These are phyloP conservation scores for Leptopilina drosophilae DNA, from an alignment of 2,888 invertebrate species.

Conservation along the genomic window DNA sequence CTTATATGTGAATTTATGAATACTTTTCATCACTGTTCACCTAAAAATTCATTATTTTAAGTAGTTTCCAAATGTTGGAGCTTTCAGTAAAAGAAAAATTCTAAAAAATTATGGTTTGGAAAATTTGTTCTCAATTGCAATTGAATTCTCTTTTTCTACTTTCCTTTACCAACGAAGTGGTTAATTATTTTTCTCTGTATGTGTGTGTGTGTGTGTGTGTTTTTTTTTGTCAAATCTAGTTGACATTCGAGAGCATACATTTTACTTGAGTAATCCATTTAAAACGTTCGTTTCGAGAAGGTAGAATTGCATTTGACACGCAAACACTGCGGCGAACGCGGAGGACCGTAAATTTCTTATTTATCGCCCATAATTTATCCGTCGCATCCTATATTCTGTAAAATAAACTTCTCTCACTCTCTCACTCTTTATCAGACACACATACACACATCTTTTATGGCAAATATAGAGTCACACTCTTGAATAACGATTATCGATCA, in stretches of 20 bases:
- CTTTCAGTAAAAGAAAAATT: no score
- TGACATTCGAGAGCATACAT: slow-evolving; percentile 32
- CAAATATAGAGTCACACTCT: background rate
- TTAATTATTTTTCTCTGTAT: slow-evolving; percentile 9
- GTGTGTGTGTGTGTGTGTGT: no score
- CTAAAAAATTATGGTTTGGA: no score
- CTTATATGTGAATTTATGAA: no score
- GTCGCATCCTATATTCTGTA: slow-evolving; percentile 36
- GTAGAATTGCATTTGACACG: slow-evolving; percentile 41
- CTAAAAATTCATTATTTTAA: no score
- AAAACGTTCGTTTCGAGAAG: slow-evolving; percentile 36
- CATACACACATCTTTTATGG: background rate
- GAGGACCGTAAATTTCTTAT: slow-evolving; percentile 41
- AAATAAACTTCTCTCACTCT: slow-evolving; percentile 24
- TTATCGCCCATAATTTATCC: slow-evolving; percentile 41
- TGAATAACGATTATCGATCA: slow-evolving; percentile 37
- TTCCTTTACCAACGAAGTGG: background rate
- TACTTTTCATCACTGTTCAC: no score
- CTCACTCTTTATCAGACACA: no score
- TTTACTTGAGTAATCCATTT: slow-evolving; percentile 34
- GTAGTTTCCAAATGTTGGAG: no score
- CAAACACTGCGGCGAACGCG: slow-evolving; percentile 36
- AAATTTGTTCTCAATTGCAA: no score
- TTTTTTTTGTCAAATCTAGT: background rate
- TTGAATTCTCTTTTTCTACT: no score